Conservation (phyloP, 2,113 vertebrate species). For the Laticauda colubrina region DNA sequence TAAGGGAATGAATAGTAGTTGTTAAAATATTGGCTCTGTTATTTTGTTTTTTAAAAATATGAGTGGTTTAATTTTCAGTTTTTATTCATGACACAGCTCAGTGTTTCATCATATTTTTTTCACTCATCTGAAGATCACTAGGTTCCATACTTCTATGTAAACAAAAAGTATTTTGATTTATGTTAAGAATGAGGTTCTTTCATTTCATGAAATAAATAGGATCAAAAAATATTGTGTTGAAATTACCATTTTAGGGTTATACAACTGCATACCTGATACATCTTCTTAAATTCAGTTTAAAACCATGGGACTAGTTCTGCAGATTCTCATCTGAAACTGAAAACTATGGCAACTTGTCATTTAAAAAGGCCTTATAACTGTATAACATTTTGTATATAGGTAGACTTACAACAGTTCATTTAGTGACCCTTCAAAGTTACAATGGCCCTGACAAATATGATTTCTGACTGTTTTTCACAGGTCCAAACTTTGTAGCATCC, state of each 20-base stretch:
- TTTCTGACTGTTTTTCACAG: too few species aligned
- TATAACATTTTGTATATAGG: neutral
- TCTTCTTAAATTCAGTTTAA: neutral
- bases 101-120: neutral
- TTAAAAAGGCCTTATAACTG: neutral
- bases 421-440: too few species aligned
- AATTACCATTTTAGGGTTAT: neutral
- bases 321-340: neutral
- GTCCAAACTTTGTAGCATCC: too few species aligned
- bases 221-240: neutral
- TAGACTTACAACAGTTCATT: too few species aligned
- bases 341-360: neutral
- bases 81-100: neutral
- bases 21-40: neutral
- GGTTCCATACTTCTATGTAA: neutral
- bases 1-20: neutral
- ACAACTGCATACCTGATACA: neutral
- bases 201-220: neutral
- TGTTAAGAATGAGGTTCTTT: neutral
- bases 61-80: neutral
- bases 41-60: neutral
- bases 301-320: neutral
- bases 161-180: neutral
- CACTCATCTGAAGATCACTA: neutral
- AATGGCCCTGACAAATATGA: too few species aligned